These are phyloP conservation scores for Oscheius sp. DNA, from an alignment of 2,888 invertebrate genomes.

Conservation along the genomic window DNA sequence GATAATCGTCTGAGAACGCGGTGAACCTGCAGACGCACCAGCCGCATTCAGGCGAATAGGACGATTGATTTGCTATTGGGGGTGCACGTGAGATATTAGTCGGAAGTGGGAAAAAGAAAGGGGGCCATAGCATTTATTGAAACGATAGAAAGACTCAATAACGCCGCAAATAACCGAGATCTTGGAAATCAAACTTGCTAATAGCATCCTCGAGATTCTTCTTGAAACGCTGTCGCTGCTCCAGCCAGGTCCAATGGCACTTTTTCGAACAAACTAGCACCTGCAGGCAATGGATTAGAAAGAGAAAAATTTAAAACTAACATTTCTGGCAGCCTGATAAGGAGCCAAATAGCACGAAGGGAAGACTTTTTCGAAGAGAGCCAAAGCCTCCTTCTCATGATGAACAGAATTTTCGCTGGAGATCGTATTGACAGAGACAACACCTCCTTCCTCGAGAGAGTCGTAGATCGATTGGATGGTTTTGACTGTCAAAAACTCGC, in stretches of 20 bases:
- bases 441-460: slow-evolving; percentile 16
- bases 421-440: slow-evolving; percentile 32
- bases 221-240: slow-evolving; percentile 28
- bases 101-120: too few relatives aligned
- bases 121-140: too few relatives aligned
- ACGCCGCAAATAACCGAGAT: slow-evolving; percentile 11
- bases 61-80: too few relatives aligned
- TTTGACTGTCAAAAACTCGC: slow-evolving; percentile 10
- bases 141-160: neutral
- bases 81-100: too few relatives aligned
- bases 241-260: slow-evolving; percentile 43
- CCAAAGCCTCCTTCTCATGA: slow-evolving; percentile 24
- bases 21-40: too few relatives aligned
- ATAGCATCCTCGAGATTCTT: slow-evolving; percentile 35
- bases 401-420: slow-evolving; percentile 1
- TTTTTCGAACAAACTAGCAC: slow-evolving; percentile 44
- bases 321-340: slow-evolving; percentile 22
- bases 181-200: slow-evolving; percentile 40
- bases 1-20: too few relatives aligned
- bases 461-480: slow-evolving; percentile 19
- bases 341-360: slow-evolving; percentile 35
- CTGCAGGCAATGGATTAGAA: too few relatives aligned
- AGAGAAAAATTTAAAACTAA: too few relatives aligned
- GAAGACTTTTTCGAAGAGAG: slow-evolving; percentile 33
- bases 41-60: too few relatives aligned